Percentiles rank a stretch among this genome's conserved stretches.
These are phyloP conservation scores for Tupiocoris notatus DNA, from an alignment of 2,888 invertebrate genomes.

Conservation along the genomic window DNA sequence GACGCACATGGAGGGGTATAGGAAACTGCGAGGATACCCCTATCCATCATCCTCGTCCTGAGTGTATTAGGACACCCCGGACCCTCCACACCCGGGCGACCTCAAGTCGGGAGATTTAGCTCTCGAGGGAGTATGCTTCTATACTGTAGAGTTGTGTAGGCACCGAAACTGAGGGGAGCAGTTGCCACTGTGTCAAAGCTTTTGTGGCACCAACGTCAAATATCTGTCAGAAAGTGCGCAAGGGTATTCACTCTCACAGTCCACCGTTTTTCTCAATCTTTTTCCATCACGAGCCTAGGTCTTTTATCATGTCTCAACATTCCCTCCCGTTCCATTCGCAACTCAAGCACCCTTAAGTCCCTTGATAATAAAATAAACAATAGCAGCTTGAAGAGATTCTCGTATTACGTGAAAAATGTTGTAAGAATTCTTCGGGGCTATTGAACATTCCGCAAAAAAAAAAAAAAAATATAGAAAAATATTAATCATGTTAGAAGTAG, in stretches of 20 bases:
- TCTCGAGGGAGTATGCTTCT: constrained; percentile 6
- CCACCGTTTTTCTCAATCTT: neutral
- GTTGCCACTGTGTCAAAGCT: constrained; percentile 31
- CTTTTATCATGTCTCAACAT: constrained; percentile 36
- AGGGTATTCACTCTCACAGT: neutral
- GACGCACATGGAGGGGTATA: neutral
- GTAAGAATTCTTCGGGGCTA: no score
- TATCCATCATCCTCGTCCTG: constrained; percentile 32
- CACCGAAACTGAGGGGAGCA: neutral
- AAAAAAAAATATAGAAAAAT: no score
- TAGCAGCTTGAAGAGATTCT: neutral
- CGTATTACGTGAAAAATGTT: no score
- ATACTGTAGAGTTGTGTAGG: neutral
- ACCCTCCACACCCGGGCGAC: no score
- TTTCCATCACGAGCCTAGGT: constrained; percentile 18
- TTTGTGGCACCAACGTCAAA: constrained; percentile 37
- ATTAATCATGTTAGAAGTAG: no score
- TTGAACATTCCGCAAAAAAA: no score
- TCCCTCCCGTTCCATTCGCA: neutral
- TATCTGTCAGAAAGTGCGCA: constrained; percentile 31
- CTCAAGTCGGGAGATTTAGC: neutral
- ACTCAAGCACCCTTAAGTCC: constrained; percentile 9
- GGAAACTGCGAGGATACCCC: neutral
- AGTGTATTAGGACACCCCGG: constrained; percentile 21
- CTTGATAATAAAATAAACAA: constrained; percentile 28